Conservation (phyloP, 1,140 invertebrate species). For the Drosophila quadrilineata region DNA sequence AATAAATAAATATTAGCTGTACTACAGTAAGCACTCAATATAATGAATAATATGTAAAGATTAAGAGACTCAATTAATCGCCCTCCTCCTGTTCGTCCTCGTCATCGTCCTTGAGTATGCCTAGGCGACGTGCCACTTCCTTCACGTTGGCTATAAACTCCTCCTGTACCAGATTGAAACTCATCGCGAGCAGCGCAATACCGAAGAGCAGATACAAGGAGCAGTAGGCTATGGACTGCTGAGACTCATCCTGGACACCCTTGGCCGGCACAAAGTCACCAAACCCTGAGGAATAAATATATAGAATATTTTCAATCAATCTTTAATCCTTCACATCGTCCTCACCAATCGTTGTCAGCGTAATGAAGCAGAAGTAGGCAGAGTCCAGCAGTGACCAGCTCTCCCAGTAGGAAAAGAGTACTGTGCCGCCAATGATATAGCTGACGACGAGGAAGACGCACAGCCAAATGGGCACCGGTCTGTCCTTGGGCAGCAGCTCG, state of each 20-base stretch:
- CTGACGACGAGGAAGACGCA: slow-evolving; percentile 93
- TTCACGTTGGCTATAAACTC: slow-evolving; percentile 94
- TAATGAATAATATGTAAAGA: background rate
- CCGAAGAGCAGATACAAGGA: slow-evolving; percentile 96
- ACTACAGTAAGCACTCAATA: slow-evolving; percentile 7
- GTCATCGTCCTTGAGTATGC: slow-evolving; percentile 92
- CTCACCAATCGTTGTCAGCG: slow-evolving; percentile 93
- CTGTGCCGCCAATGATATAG: slow-evolving; percentile 94
- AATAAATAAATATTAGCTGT: slow-evolving; percentile 8
- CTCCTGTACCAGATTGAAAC: slow-evolving; percentile 97
- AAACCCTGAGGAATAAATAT: slow-evolving; percentile 84
- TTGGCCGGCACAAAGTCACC: slow-evolving; percentile 96
- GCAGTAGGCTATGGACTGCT: slow-evolving; percentile 93
- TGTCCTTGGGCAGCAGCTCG: slow-evolving; percentile 70
- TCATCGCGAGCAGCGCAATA: slow-evolving; percentile 98
- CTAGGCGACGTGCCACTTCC: slow-evolving; percentile 89
- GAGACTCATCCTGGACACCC: slow-evolving; percentile 86
- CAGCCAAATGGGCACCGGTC: slow-evolving; percentile 94
- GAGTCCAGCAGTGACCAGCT: slow-evolving; percentile 94
- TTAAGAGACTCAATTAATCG: slow-evolving; percentile 19
- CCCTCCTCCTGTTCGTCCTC: slow-evolving; percentile 82
- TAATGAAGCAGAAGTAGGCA: slow-evolving; percentile 98
- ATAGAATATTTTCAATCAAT: background rate
- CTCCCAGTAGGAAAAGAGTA: slow-evolving; percentile 93
- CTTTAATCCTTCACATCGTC: background rate